These are phyloP conservation scores for Tautogolabrus adspersus DNA, from an alignment of 2,113 vertebrate genomes.

Conservation along the genomic window DNA sequence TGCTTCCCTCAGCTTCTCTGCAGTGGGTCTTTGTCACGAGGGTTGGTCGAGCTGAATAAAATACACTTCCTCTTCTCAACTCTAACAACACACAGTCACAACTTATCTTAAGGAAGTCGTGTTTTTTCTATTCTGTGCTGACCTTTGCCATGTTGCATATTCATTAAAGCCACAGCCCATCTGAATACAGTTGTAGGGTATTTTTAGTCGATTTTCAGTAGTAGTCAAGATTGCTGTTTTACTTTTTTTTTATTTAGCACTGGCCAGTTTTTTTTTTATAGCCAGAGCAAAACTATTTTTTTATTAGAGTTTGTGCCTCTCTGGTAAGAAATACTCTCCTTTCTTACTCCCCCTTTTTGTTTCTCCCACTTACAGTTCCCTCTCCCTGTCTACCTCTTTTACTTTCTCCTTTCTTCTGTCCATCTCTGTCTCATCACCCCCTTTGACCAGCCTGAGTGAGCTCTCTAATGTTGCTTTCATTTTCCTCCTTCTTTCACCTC, in stretches of 20 bases:
- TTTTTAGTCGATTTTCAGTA: neutral
- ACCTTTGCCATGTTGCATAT: neutral
- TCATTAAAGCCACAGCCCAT: neutral
- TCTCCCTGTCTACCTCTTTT: conserved; percentile 5
- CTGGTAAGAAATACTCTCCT: neutral
- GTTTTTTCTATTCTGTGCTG: conserved; percentile 9
- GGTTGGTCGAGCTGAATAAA: neutral
- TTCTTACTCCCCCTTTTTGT: neutral
- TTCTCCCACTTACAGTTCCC: conserved; percentile 14
- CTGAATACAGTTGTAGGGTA: neutral
- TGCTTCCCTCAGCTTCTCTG: conserved; percentile 44
- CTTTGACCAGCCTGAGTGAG: conserved; percentile 35
- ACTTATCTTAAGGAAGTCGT: neutral
- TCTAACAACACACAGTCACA: conserved; percentile 21
- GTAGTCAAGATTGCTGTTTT: neutral
- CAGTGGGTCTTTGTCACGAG: conserved; percentile 41
- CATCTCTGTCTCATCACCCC: conserved; percentile 18
- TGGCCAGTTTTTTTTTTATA: conserved; percentile 8
- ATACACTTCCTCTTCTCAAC: neutral
- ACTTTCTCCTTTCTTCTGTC: conserved; percentile 22
- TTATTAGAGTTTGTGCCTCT: conserved; percentile 10
- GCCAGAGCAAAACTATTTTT: neutral
- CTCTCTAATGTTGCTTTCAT: conserved; percentile 28
- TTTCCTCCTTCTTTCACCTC: conserved; percentile 42
- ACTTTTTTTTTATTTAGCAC: neutral